These are phyloP conservation scores for Amblyjoppa proteus DNA, from an alignment of 2,888 invertebrate species.

Conservation along the genomic window DNA sequence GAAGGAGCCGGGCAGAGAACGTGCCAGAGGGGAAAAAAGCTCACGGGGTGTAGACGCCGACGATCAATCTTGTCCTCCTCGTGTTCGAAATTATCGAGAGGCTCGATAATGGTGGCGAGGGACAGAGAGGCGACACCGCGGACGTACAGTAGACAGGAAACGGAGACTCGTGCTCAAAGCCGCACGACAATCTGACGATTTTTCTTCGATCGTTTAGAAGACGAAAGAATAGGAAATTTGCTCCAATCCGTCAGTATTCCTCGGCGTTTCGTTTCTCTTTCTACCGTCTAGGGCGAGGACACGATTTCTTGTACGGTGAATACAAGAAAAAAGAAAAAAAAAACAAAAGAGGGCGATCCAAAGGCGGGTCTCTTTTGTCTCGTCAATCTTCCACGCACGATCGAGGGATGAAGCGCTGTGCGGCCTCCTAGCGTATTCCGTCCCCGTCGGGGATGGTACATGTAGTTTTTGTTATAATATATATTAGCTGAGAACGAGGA, in stretches of 20 bases:
- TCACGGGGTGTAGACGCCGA: conserved; percentile 41
- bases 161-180: conserved; percentile 18
- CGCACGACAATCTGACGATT: conserved; percentile 53
- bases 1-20: conserved; percentile 10
- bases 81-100: conserved; percentile 67
- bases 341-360: conserved; percentile 3
- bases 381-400: conserved; percentile 54
- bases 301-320: conserved; percentile 20
- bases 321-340: conserved; percentile 23
- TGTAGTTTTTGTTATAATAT: not conserved
- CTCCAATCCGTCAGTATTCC: conserved; percentile 26
- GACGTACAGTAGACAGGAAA: not conserved
- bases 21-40: conserved; percentile 32
- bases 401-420: conserved; percentile 35
- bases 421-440: conserved; percentile 3
- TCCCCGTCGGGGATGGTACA: not conserved
- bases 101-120: conserved; percentile 49
- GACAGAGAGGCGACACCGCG: conserved; percentile 3
- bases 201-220: conserved; percentile 56
- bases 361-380: conserved; percentile 25
- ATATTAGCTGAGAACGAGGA: conserved; percentile 12
- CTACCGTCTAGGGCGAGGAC: not conserved
- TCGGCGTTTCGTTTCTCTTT: conserved; percentile 2
- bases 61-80: conserved; percentile 68
- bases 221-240: conserved; percentile 43